Percentiles rank a stretch among this genome's conserved stretches.
Evolutionary conservation across 2,797 vertebrate genomes (phyloP).

Genomic region (Typhlichthys eigenmanni): DNA sequence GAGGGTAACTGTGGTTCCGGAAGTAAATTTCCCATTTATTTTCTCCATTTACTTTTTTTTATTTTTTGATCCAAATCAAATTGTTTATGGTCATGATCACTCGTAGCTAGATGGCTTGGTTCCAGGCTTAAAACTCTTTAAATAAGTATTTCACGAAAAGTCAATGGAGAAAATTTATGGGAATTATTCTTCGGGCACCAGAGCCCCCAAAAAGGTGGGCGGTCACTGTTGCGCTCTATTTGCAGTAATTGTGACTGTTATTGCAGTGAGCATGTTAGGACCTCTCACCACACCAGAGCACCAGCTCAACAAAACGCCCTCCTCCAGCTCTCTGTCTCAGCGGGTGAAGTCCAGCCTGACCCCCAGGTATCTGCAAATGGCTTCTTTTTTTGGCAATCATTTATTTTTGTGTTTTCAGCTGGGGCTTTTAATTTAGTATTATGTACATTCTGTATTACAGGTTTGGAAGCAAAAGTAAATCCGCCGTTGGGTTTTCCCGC

Average conservation of each 20-base stretch:
- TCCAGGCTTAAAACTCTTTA: no score
- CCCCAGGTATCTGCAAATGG: slow-evolving; percentile 81
- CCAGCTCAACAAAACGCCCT: slow-evolving; percentile 91
- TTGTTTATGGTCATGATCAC: no score
- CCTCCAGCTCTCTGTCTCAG: slow-evolving; percentile 92
- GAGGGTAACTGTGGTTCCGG: background rate
- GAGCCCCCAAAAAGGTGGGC: no score
- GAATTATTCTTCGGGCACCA: no score
- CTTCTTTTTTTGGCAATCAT: background rate
- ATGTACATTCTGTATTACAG: slow-evolving; percentile 65
- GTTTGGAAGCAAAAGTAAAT: slow-evolving; percentile 92
- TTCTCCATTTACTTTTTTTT: no score
- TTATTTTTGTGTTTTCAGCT: slow-evolving; percentile 4
- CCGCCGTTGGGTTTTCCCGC: slow-evolving; percentile 76
- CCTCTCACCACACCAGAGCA: slow-evolving; percentile 95
- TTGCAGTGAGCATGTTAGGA: slow-evolving; percentile 89
- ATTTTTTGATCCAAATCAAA: no score
- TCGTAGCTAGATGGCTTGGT: no score
- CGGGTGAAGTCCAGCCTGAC: slow-evolving; percentile 85
- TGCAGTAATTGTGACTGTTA: slow-evolving; percentile 22
- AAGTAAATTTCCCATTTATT: no score
- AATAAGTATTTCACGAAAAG: no score
- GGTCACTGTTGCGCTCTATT: background rate
- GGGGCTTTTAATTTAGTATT: slow-evolving; percentile 10
- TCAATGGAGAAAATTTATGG: no score